Percentiles rank a stretch among this genome's conserved stretches.
Conservation (phyloP, 2,113 vertebrate genomes). For the Zosterops lateralis region DNA sequence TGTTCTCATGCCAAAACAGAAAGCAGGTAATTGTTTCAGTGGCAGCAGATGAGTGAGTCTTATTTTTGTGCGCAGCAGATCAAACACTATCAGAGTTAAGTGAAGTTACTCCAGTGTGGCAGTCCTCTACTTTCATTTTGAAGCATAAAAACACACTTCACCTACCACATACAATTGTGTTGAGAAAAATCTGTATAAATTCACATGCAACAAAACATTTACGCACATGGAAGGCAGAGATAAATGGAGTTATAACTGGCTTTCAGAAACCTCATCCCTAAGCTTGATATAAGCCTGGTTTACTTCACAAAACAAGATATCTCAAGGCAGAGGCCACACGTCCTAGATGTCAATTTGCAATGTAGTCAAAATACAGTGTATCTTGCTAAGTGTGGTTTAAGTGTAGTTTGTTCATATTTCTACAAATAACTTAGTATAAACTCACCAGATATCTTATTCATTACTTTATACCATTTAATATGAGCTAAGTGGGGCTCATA, state of each 20-base stretch:
- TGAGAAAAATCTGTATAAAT: background rate
- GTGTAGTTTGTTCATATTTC: background rate
- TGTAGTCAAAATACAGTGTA: background rate
- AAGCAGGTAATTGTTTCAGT: background rate
- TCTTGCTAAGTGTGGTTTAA: background rate
- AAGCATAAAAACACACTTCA: background rate
- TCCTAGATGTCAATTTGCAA: background rate
- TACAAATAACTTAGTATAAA: background rate
- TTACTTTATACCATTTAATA: background rate
- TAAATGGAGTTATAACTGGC: background rate
- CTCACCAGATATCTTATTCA: background rate
- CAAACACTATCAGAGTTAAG: background rate
- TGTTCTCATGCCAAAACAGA: background rate
- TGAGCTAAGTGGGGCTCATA: background rate
- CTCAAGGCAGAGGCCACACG: background rate
- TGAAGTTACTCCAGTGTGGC: background rate
- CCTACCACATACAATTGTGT: background rate
- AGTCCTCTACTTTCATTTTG: background rate
- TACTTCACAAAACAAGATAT: background rate
- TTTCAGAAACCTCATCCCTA: background rate
- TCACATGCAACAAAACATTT: background rate
- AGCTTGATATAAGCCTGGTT: background rate
- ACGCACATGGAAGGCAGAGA: background rate
- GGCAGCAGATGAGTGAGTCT: background rate
- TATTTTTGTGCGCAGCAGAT: background rate